These are phyloP conservation scores for Naja naja DNA, from an alignment of 2,113 vertebrate species.

Conservation along the genomic window DNA sequence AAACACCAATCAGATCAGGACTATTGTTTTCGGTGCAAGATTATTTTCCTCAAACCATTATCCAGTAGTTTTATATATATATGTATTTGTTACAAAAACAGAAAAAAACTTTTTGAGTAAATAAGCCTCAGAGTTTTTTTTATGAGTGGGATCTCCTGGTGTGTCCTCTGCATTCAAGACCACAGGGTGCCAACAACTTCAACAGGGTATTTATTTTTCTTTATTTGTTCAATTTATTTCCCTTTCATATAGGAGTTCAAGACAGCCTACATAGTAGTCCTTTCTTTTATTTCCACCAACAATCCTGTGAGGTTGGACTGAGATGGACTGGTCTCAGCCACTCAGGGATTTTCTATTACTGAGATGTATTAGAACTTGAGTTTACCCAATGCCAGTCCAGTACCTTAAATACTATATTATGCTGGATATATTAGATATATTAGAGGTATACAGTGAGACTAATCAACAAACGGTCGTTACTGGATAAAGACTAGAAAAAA, in stretches of 20 bases:
- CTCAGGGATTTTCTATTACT: background rate
- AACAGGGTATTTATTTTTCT: background rate
- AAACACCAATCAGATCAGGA: slow-evolving; percentile 53
- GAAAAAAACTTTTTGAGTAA: slow-evolving; percentile 22
- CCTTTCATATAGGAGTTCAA: background rate
- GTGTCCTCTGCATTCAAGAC: background rate
- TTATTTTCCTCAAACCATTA: slow-evolving; percentile 44
- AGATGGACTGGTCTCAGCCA: background rate
- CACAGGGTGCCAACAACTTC: background rate
- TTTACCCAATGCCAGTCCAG: background rate
- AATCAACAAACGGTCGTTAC: background rate
- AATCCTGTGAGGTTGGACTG: background rate
- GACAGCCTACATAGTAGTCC: background rate
- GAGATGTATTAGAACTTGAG: background rate
- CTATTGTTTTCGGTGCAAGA: slow-evolving; percentile 26
- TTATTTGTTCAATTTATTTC: background rate
- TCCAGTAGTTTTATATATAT: slow-evolving; percentile 5
- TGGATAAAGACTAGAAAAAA: background rate
- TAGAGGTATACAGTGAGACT: background rate
- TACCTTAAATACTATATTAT: background rate
- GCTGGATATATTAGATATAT: background rate
- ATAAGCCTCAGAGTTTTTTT: background rate
- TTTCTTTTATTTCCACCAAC: background rate
- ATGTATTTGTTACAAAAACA: slow-evolving; percentile 32
- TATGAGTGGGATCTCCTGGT: background rate